Conservation (phyloP, 2,888 invertebrate species). For the Ferdinandea cuprea region DNA sequence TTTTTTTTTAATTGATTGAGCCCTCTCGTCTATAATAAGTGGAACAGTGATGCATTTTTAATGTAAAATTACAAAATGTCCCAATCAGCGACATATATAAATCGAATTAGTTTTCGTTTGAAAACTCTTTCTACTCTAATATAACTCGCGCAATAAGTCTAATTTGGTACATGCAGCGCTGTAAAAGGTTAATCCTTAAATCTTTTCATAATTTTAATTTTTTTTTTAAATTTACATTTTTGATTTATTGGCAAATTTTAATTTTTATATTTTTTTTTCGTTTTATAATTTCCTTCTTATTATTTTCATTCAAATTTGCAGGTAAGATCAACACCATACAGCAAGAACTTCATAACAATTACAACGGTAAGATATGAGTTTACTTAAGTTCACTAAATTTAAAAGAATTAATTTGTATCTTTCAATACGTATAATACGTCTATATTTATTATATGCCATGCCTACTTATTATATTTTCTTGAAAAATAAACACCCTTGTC, state of each 20-base stretch:
- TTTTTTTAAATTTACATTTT: background rate
- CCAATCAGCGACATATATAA: too few species aligned
- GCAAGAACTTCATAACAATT: slow-evolving; percentile 74
- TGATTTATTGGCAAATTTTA: background rate
- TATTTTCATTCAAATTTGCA: slow-evolving; percentile 49
- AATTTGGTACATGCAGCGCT: too few species aligned
- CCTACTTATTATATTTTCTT: background rate
- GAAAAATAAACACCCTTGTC: background rate
- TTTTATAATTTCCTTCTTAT: slow-evolving; percentile 26
- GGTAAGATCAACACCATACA: slow-evolving; percentile 74
- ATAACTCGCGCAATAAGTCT: too few species aligned
- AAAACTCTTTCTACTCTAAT: too few species aligned
- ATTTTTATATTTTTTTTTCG: slow-evolving; percentile 28
- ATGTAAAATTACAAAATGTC: too few species aligned
- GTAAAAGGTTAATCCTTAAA: too few species aligned
- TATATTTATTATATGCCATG: too few species aligned
- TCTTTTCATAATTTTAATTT: too few species aligned
- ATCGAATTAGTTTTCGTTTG: too few species aligned
- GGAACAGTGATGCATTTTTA: too few species aligned
- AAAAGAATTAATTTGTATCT: background rate
- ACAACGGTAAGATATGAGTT: slow-evolving; percentile 69
- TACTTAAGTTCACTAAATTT: slow-evolving; percentile 10
- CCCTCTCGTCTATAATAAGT: too few species aligned
- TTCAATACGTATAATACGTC: background rate
- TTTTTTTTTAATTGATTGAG: too few species aligned